Evolutionary conservation across 2,888 invertebrate genomes (phyloP).

Genomic region (Hyles lineata): DNA sequence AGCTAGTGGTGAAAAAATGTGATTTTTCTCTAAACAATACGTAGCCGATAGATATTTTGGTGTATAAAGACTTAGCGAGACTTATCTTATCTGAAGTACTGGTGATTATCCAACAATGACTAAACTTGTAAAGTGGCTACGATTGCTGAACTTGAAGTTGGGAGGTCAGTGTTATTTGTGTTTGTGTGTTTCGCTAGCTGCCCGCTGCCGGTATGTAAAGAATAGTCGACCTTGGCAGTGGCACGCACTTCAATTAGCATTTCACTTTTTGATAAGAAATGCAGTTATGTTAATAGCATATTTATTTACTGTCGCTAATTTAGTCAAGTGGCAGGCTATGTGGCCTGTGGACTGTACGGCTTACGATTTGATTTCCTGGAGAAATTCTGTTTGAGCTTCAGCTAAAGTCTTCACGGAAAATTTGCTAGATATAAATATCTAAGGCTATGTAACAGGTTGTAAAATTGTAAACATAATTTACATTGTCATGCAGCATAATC

Average conservation of each 20-base stretch:
- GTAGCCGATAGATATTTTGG: neutral
- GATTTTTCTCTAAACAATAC: neutral
- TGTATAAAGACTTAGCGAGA: neutral
- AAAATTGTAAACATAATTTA: too few relatives aligned
- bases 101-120: constrained; percentile 45
- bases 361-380: neutral
- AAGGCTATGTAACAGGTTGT: too few relatives aligned
- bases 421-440: too few relatives aligned
- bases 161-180: constrained; percentile 59
- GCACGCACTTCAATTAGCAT: neutral
- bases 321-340: too few relatives aligned
- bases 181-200: constrained; percentile 1
- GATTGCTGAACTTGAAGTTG: constrained; percentile 56
- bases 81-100: constrained; percentile 14
- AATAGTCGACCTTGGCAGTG: constrained; percentile 10
- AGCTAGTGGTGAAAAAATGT: neutral
- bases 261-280: neutral
- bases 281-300: neutral
- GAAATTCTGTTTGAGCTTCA: neutral
- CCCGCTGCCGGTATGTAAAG: constrained; percentile 9
- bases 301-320: neutral
- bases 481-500: too few relatives aligned
- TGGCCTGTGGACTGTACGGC: too few relatives aligned
- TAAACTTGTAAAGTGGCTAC: constrained; percentile 49
- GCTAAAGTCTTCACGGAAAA: neutral